A percentile compares a stretch with the other conserved stretches of the same genome.
These are phyloP conservation scores for Herpetotheres cachinnans DNA, from an alignment of 2,113 vertebrate species.

Conservation along the genomic window DNA sequence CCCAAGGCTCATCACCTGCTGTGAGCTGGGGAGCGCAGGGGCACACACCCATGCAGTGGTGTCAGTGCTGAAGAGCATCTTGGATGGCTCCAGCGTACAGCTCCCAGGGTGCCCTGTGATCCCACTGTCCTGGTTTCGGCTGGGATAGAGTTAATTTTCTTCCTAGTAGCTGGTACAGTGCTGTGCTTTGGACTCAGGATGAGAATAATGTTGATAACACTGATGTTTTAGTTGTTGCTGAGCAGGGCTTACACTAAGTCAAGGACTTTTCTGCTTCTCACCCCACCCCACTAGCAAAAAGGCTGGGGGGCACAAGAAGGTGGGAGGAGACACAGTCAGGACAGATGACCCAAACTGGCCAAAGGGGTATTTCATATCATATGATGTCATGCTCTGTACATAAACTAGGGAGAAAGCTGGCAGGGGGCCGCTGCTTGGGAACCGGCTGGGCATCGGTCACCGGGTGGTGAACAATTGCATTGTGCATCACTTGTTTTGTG, in stretches of 20 bases:
- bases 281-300: too few relatives aligned
- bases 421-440: neutral
- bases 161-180: neutral
- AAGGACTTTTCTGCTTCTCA: neutral
- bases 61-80: neutral
- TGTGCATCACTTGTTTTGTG: neutral
- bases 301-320: neutral
- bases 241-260: neutral
- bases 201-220: neutral
- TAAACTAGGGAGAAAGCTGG: neutral
- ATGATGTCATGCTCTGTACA: neutral
- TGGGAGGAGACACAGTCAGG: neutral
- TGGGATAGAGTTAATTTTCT: neutral
- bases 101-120: neutral
- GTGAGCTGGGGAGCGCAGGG: neutral
- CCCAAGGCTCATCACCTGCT: neutral
- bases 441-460: neutral
- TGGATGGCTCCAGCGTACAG: neutral
- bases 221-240: neutral
- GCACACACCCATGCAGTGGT: fast-evolving
- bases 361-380: neutral
- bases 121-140: neutral
- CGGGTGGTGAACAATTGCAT: neutral
- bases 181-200: neutral
- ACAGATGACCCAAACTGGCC: neutral